Evolutionary conservation across 2,888 invertebrate genomes (phyloP), one percentile per base, ranked within the genome.

Genomic region (Spisula subtruncata): DNA sequence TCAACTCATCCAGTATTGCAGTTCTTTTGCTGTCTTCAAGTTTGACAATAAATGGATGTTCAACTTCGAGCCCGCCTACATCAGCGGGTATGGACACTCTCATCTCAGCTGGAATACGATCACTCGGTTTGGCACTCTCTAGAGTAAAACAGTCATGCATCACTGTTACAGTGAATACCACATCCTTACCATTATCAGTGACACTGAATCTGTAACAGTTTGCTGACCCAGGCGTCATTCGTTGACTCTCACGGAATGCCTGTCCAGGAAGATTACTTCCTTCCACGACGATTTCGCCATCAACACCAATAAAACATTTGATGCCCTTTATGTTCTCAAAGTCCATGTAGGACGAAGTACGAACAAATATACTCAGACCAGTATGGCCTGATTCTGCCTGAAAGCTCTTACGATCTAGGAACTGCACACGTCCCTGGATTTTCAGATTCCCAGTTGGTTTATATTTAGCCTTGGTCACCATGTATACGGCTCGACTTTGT

Each of bases 281-380:
- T 29, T 90, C 91, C 0, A 96, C 93, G 82, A 94, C 92, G 60
- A 95, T 87, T 25, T 94, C 93, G 20, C 96, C 96, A 85, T 94
- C 93, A 16, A 94, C 88, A 14, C 96, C 96, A 48, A 96, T 91
- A 83, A 95, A 95, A 85, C 95, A 95, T 41, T 94, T 93, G 32
- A 96, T 95, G 10, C 94, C 96, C 10, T 92, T 90, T 84, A 96
- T 95, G 48, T 94, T 91, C 41, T 96, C 95, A 93, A 94, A 95
- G 87, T 94, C 93, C 51, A 90, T 89, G 87, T 95, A 95, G 1
- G 91, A 90, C 41, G 93, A 94, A 18, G 95, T 93, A n/a, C 96
- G 92, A 6, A 95, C 83, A 87, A 92, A 95, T 18, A 96, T 95
- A 83, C 94, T 94, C 10, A 96, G 83, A 0, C 96, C 96, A 32